Evolutionary conservation across 2,113 vertebrate species (phyloP).

Genomic region (Marmota monax): DNA sequence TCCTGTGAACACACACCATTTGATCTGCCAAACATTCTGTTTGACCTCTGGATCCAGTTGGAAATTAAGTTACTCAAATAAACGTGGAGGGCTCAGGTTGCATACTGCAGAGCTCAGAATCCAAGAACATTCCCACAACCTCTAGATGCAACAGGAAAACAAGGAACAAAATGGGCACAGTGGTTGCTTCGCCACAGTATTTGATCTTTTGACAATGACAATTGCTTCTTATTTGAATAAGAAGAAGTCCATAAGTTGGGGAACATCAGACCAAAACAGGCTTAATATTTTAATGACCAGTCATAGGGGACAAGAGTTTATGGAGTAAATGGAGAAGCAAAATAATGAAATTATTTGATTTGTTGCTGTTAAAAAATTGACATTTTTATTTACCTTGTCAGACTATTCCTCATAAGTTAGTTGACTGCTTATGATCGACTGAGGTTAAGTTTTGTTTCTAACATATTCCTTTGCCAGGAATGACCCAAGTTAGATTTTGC

Average conservation of each 20-base stretch:
- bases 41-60: not conserved
- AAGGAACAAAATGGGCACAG: not conserved
- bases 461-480: not conserved
- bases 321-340: not conserved
- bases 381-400: not conserved
- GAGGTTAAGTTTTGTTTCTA: not conserved
- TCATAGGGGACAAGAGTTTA: not conserved
- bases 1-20: not conserved
- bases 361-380: not conserved
- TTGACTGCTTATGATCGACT: not conserved
- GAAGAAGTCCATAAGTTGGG: not conserved
- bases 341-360: not conserved
- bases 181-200: rapidly evolving
- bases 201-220: not conserved
- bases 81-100: not conserved
- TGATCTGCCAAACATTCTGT: not conserved
- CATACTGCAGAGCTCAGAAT: not conserved
- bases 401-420: not conserved
- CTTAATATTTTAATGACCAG: not conserved
- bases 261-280: not conserved
- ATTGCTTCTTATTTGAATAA: too few relatives aligned
- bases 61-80: not conserved
- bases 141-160: not conserved
- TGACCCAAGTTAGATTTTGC: not conserved
- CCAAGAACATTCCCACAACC: not conserved